These are phyloP conservation scores for Therioaphis trifolii DNA, from an alignment of 2,888 invertebrate genomes.

Conservation along the genomic window DNA sequence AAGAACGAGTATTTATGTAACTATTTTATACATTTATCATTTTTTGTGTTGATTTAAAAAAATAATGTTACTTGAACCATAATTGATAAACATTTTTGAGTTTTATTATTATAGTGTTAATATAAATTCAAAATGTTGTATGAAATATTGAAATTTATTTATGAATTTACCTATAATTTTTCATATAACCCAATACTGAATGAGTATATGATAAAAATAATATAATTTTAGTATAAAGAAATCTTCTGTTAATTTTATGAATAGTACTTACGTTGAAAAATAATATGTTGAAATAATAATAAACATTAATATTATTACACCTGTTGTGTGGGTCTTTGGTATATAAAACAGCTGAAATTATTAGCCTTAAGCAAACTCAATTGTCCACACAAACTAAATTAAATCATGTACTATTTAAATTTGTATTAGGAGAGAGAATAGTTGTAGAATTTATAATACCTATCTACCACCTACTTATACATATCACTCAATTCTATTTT, in stretches of 20 bases:
- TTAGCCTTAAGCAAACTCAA: slow-evolving; percentile 25
- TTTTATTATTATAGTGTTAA: no score
- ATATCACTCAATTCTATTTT: no score
- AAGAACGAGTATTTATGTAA: background rate
- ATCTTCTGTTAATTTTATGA: background rate
- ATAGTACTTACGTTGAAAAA: background rate
- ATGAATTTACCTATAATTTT: no score
- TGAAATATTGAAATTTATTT: no score
- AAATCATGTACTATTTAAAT: background rate
- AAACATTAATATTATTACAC: slow-evolving; percentile 22
- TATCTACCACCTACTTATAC: no score
- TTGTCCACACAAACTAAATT: slow-evolving; percentile 7
- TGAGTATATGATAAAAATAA: background rate
- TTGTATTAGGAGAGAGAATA: background rate
- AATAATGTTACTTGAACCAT: no score
- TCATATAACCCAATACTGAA: no score
- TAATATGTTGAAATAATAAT: background rate
- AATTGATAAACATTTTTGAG: no score
- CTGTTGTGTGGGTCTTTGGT: background rate
- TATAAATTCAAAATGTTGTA: no score
- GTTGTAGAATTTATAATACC: no score
- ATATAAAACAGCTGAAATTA: slow-evolving; percentile 15
- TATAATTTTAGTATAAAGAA: background rate
- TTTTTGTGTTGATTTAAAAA: no score
- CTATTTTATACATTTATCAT: no score